Conservation (phyloP, 2,113 vertebrate species). For the Lamprologus callipterus region DNA sequence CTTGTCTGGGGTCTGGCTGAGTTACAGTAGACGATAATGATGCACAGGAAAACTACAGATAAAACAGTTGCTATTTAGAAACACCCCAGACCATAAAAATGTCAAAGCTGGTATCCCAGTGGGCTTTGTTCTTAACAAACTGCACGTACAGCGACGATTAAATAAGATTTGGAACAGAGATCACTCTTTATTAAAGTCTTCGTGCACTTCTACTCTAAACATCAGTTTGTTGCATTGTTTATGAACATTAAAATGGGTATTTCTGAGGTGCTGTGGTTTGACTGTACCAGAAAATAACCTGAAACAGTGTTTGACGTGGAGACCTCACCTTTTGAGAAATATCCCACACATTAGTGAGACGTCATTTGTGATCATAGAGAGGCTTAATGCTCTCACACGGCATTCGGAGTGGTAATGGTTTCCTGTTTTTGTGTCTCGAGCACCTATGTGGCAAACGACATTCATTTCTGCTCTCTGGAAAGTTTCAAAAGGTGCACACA, state of each 20-base stretch:
- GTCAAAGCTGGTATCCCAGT: slow-evolving; percentile 2
- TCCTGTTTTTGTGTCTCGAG: slow-evolving; percentile 24
- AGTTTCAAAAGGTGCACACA: background rate
- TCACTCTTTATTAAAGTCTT: slow-evolving; percentile 11
- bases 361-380: background rate
- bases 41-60: slow-evolving; percentile 46
- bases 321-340: background rate
- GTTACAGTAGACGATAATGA: slow-evolving; percentile 40
- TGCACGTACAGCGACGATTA: slow-evolving; percentile 27
- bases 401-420: background rate
- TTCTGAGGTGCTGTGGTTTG: background rate
- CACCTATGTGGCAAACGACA: background rate
- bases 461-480: background rate
- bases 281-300: background rate
- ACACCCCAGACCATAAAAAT: slow-evolving; percentile 40
- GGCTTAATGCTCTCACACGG: background rate
- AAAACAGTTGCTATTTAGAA: slow-evolving; percentile 45
- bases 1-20: slow-evolving; percentile 35
- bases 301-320: background rate
- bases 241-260: background rate
- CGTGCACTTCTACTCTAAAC: background rate
- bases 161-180: slow-evolving; percentile 6
- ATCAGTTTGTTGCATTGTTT: background rate
- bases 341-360: background rate
- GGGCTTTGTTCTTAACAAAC: slow-evolving; percentile 13